Evolutionary conservation across 2,888 invertebrate genomes (phyloP).

Genomic region (Melangyna quadrimaculata): DNA sequence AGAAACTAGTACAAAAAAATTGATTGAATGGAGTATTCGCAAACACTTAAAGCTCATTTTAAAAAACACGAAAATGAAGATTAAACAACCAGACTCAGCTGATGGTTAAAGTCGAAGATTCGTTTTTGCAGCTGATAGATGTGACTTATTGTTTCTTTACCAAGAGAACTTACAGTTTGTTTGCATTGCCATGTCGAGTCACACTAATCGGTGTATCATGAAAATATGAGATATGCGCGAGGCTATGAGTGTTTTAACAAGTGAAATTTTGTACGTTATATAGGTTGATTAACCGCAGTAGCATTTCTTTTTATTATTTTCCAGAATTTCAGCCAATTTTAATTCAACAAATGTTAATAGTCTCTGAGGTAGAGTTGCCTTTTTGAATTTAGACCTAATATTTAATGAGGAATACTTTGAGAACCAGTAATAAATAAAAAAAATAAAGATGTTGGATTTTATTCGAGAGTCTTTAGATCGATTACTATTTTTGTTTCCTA

Average conservation of each 20-base stretch:
- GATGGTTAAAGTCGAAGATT: neutral
- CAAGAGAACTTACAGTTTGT: neutral
- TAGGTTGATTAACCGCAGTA: constrained; percentile 62
- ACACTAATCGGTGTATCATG: constrained; percentile 33
- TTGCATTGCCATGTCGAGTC: neutral
- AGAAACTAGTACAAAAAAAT: neutral
- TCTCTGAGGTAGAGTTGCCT: neutral
- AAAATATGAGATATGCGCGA: constrained; percentile 32
- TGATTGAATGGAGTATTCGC: neutral
- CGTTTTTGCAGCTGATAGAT: neutral
- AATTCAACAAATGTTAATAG: constrained; percentile 3
- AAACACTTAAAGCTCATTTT: neutral
- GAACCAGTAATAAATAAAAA: too few species aligned
- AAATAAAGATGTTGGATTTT: too few species aligned
- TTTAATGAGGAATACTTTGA: too few species aligned
- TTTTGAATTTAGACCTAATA: neutral
- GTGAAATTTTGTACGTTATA: constrained; percentile 32
- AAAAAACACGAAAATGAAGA: neutral
- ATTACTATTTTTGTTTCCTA: too few species aligned
- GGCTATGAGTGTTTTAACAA: constrained; percentile 12
- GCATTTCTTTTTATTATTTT: constrained; percentile 54
- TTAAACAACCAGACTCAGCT: constrained; percentile 10
- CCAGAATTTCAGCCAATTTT: constrained; percentile 20
- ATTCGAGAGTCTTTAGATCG: too few species aligned
- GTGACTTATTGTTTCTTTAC: constrained; percentile 19